phyloP scores from a whole-genome alignment of 1,140 invertebrate genomes.

The Papilio dardanus region DNA sequence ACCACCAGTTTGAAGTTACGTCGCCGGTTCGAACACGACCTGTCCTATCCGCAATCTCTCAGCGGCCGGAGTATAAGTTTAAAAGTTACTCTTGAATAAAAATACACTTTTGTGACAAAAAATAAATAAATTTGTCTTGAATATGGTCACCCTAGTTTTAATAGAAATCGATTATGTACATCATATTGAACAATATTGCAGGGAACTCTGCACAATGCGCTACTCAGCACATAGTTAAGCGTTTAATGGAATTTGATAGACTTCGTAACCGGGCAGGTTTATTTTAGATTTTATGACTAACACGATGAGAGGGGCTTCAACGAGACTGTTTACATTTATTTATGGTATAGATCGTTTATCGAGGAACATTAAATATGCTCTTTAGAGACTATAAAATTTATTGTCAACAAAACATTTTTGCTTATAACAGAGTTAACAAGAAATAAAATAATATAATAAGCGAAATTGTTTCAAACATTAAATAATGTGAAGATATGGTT shows the following conservation, averaged over 20 bases:
- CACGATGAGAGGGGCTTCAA: neutral
- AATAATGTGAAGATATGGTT: neutral
- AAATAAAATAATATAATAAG: neutral
- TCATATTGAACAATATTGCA: conserved; percentile 25
- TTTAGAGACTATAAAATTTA: neutral
- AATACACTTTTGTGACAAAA: neutral
- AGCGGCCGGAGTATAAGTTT: too few relatives aligned
- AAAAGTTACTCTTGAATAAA: too few relatives aligned
- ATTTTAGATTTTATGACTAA: conserved; percentile 32
- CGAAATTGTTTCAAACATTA: neutral
- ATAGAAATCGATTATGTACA: conserved; percentile 29
- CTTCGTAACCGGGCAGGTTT: conserved; percentile 17
- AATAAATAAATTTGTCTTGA: neutral
- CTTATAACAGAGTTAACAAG: neutral
- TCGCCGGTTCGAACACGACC: too few relatives aligned
- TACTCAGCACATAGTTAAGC: conserved; percentile 4
- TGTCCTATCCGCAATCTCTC: too few relatives aligned
- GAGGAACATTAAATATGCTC: neutral
- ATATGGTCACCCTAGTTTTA: conserved; percentile 19
- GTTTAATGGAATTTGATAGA: conserved; percentile 33
- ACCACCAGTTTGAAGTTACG: too few relatives aligned
- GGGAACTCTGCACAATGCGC: conserved; percentile 19
- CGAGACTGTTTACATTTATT: conserved; percentile 13
- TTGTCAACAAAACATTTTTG: conserved; percentile 24
- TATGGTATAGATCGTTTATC: neutral